Evolutionary conservation across 2,797 vertebrate species (phyloP).

Genomic region (Iguana delicatissima): DNA sequence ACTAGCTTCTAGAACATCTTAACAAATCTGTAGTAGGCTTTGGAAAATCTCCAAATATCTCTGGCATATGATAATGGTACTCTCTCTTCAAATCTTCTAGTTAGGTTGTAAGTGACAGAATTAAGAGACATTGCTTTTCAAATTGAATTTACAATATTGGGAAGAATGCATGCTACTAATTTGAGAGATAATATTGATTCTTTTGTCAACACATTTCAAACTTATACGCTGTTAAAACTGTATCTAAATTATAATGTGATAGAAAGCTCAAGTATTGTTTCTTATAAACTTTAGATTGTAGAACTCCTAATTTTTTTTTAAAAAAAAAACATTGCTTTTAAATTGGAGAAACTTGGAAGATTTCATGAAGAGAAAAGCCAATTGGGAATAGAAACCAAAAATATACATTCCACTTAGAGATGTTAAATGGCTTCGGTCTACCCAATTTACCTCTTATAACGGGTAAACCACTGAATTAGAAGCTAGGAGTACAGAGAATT

Average conservation of each 20-base stretch:
- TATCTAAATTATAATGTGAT: not conserved
- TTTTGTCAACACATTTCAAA: not conserved
- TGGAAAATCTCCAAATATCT: not conserved
- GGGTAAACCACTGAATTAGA: not conserved
- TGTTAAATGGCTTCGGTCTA: not conserved
- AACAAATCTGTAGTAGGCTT: not conserved
- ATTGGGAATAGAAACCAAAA: not conserved
- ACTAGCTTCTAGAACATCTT: not conserved
- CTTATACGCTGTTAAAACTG: not conserved
- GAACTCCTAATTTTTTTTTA: no score
- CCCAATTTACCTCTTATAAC: not conserved
- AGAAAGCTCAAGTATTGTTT: not conserved
- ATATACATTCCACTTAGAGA: not conserved
- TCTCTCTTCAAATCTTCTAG: not conserved
- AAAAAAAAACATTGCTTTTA: not conserved
- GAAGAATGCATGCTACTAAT: not conserved
- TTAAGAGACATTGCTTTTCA: not conserved
- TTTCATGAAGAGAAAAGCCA: not conserved
- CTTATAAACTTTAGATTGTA: not conserved
- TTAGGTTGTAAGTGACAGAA: not conserved
- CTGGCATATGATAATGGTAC: not conserved
- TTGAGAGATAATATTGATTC: not conserved
- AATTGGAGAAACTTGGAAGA: not conserved
- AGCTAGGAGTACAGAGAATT: not conserved
- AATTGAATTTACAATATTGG: conserved; percentile 8